Evolutionary conservation across 2,113 vertebrate genomes (phyloP).

Genomic region (Microcebus tavaratra): DNA sequence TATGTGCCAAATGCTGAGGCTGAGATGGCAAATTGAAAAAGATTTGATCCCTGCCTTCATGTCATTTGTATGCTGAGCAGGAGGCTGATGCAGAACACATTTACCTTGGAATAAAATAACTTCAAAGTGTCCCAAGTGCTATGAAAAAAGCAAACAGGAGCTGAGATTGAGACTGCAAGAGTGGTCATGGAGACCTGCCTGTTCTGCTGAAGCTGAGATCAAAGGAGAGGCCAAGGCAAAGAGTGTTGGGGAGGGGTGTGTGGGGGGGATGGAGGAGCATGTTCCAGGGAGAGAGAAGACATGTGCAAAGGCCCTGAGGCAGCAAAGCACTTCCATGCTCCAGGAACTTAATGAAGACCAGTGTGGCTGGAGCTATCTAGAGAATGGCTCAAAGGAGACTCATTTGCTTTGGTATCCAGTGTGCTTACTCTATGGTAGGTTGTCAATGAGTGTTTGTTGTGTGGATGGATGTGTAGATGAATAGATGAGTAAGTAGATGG

Average conservation of each 20-base stretch:
- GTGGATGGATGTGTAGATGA: neutral
- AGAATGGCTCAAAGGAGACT: neutral
- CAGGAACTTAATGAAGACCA: neutral
- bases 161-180: neutral
- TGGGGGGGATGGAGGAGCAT: neutral
- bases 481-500: neutral
- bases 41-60: neutral
- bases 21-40: neutral
- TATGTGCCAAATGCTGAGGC: neutral
- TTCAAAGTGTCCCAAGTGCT: neutral
- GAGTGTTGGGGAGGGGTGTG: accelerated
- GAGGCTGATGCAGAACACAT: neutral
- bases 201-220: neutral
- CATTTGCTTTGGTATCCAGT: slow-evolving; percentile 4
- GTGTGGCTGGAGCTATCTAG: neutral
- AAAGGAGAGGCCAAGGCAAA: accelerated
- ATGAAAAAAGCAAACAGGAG: neutral
- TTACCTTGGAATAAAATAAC: neutral
- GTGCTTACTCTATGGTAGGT: neutral
- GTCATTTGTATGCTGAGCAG: neutral
- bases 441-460: neutral
- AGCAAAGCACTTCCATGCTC: neutral
- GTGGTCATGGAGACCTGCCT: neutral
- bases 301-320: neutral
- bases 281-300: neutral